These are phyloP conservation scores for Ptychoptera albimana DNA, from an alignment of 2,888 invertebrate species.

Conservation along the genomic window DNA sequence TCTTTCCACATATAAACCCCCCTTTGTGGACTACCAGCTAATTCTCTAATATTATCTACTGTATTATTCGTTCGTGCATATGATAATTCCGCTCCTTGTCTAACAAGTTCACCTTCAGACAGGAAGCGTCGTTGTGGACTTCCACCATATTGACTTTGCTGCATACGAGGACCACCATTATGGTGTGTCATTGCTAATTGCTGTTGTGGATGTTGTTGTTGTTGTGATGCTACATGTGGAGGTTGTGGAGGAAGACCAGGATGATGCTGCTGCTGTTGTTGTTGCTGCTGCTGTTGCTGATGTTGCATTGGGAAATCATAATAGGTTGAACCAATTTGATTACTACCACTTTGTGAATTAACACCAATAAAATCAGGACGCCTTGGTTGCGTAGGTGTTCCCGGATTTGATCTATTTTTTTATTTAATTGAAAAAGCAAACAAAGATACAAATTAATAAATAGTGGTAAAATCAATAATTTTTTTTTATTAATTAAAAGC, in stretches of 20 bases:
- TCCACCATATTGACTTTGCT: constrained; percentile 30
- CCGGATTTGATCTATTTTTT: constrained; percentile 67
- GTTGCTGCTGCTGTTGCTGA: constrained; percentile 14
- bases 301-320: constrained; percentile 30
- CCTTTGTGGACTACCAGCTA: constrained; percentile 75
- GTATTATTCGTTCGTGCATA: constrained; percentile 58
- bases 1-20: constrained; percentile 69
- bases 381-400: constrained; percentile 78
- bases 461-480: too few relatives aligned
- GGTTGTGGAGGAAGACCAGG: constrained; percentile 29
- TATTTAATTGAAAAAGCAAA: too few relatives aligned
- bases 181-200: constrained; percentile 15
- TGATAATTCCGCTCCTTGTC: constrained; percentile 41
- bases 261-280: constrained; percentile 16
- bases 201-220: constrained; percentile 8
- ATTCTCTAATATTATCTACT: constrained; percentile 73
- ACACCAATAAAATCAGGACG: constrained; percentile 75
- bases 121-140: constrained; percentile 64
- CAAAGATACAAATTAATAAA: neutral
- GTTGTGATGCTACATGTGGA: constrained; percentile 25
- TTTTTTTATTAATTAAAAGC: too few relatives aligned
- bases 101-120: constrained; percentile 65
- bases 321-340: constrained; percentile 25
- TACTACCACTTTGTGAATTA: constrained; percentile 3
- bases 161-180: constrained; percentile 10